These are phyloP conservation scores for Acleris laterana DNA, from an alignment of 2,888 invertebrate genomes.

Conservation along the genomic window DNA sequence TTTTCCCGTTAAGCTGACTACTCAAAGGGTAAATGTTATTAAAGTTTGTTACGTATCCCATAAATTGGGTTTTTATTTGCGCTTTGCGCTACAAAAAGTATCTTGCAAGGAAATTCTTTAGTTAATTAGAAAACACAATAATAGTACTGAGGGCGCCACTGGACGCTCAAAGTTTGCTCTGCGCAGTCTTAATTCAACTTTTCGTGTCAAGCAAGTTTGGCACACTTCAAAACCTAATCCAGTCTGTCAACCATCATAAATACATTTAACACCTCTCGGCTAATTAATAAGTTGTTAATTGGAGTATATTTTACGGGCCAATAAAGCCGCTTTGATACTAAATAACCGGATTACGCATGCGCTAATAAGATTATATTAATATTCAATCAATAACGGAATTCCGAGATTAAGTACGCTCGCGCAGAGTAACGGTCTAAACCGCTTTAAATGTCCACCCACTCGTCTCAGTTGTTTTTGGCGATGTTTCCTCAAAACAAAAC, in stretches of 20 bases:
- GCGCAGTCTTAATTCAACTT: too few relatives aligned
- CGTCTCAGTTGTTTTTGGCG: conserved; percentile 6
- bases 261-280: conserved; percentile 25
- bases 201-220: conserved; percentile 8
- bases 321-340: conserved; percentile 18
- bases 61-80: too few relatives aligned
- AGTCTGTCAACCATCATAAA: conserved; percentile 15
- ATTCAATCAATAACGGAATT: conserved; percentile 34
- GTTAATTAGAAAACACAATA: too few relatives aligned
- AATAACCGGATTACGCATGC: conserved; percentile 13
- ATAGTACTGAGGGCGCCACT: too few relatives aligned
- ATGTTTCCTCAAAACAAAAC: conserved; percentile 13
- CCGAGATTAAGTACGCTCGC: conserved; percentile 12
- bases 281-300: conserved; percentile 28
- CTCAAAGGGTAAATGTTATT: too few relatives aligned
- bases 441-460: conserved; percentile 29
- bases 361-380: conserved; percentile 31
- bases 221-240: conserved; percentile 4
- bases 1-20: too few relatives aligned
- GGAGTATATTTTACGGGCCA: conserved; percentile 8
- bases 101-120: too few relatives aligned
- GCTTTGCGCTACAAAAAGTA: too few relatives aligned
- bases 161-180: too few relatives aligned
- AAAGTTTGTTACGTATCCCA: too few relatives aligned
- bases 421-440: conserved; percentile 18